Evolutionary conservation across 2,113 vertebrate species (phyloP).

Genomic region (Macquaria ambigua): DNA sequence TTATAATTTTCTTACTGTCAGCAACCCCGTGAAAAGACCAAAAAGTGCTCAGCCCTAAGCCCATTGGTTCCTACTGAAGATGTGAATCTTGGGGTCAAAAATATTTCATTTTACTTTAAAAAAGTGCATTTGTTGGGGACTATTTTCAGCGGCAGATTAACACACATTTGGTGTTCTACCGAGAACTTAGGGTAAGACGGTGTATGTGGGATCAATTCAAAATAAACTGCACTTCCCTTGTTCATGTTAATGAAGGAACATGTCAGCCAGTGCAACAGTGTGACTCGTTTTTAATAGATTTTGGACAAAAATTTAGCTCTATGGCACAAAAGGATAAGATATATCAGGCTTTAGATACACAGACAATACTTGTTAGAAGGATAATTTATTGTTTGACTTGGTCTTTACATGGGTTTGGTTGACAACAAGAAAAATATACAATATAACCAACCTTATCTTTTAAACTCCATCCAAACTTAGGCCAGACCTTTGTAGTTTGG

Average conservation of each 20-base stretch:
- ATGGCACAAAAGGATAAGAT: background rate
- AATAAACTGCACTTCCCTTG: background rate
- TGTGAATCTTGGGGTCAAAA: background rate
- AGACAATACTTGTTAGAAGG: background rate
- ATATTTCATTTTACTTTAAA: background rate
- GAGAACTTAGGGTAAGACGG: too few relatives aligned
- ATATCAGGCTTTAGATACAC: too few relatives aligned
- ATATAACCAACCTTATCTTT: background rate
- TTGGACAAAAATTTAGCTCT: background rate
- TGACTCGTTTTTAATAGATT: background rate
- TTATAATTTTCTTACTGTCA: background rate
- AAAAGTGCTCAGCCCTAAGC: background rate
- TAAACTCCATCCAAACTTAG: background rate
- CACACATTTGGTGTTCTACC: background rate
- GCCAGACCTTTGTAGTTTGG: slow-evolving; percentile 7
- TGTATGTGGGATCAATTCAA: background rate
- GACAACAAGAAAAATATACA: background rate
- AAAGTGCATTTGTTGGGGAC: background rate
- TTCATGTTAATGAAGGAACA: too few relatives aligned
- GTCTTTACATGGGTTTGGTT: background rate
- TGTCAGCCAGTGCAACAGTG: background rate
- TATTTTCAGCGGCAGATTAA: background rate
- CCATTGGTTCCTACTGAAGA: background rate
- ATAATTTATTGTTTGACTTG: background rate
- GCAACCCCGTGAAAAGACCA: background rate